Evolutionary conservation across 2,113 vertebrate genomes (phyloP).

Genomic region (Chaetodon auriga): DNA sequence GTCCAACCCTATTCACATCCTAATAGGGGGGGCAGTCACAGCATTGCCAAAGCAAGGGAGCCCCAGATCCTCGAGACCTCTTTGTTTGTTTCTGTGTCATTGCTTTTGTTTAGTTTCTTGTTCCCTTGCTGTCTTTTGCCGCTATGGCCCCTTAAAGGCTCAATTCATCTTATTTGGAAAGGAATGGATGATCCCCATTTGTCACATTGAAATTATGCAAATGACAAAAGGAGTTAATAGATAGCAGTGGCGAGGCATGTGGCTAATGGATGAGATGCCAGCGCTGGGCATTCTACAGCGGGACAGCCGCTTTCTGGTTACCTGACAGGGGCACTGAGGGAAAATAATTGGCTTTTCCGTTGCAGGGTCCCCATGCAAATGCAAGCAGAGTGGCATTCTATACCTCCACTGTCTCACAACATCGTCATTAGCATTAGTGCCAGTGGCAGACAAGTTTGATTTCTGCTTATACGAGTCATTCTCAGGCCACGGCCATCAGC

Average conservation of each 20-base stretch:
- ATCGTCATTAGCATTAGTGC: constrained; percentile 79
- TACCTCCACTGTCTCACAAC: constrained; percentile 62
- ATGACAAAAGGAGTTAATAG: constrained; percentile 84
- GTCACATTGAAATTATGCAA: constrained; percentile 87
- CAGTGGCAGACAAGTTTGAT: constrained; percentile 74
- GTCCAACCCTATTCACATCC: constrained; percentile 55
- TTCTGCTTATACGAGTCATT: constrained; percentile 70
- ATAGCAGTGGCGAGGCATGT: constrained; percentile 74
- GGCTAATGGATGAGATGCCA: constrained; percentile 84
- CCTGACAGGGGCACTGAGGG: constrained; percentile 84
- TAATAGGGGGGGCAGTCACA: constrained; percentile 58
- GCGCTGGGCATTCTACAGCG: constrained; percentile 72
- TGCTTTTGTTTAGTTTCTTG: constrained; percentile 70
- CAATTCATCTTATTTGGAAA: constrained; percentile 82
- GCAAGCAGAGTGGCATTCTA: constrained; percentile 65
- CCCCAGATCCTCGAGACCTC: constrained; percentile 50
- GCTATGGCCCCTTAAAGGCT: constrained; percentile 72
- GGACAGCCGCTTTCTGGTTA: constrained; percentile 83
- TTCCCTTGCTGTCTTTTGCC: constrained; percentile 49
- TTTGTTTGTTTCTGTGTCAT: constrained; percentile 71
- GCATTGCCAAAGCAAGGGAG: constrained; percentile 42
- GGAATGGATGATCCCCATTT: constrained; percentile 82
- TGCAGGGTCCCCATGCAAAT: constrained; percentile 79
- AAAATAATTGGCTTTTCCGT: constrained; percentile 85
- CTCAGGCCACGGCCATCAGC: constrained; percentile 60